Conservation (phyloP, 2,888 invertebrate species). For the Tholera decimalis region DNA sequence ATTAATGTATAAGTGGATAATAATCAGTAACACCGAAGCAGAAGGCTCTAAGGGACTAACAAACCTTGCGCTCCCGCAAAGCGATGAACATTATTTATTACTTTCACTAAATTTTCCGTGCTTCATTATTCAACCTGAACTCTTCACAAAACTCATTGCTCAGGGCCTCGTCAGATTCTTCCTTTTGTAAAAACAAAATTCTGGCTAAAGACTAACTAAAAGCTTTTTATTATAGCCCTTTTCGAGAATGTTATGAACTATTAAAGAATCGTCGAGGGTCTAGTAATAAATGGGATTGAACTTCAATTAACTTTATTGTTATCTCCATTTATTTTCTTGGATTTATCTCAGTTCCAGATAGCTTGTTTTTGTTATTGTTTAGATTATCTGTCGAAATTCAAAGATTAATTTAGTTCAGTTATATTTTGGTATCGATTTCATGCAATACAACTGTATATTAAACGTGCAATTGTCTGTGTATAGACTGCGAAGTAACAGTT, state of each 20-base stretch:
- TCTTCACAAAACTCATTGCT: slow-evolving; percentile 60
- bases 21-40: slow-evolving; percentile 35
- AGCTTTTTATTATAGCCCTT: slow-evolving; percentile 41
- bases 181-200: slow-evolving; percentile 51
- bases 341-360: slow-evolving; percentile 2
- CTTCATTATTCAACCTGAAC: slow-evolving; percentile 63
- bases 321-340: slow-evolving; percentile 6
- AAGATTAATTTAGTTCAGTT: slow-evolving; percentile 3
- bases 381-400: slow-evolving; percentile 13
- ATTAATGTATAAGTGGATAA: slow-evolving; percentile 39
- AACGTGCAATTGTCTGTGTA: too few species aligned
- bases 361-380: slow-evolving; percentile 18
- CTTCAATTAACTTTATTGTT: slow-evolving; percentile 33
- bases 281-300: slow-evolving; percentile 41
- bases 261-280: slow-evolving; percentile 36
- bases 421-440: neutral
- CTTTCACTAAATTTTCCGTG: slow-evolving; percentile 60
- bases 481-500: neutral
- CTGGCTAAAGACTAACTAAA: slow-evolving; percentile 39
- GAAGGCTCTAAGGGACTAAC: slow-evolving; percentile 50
- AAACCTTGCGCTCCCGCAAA: slow-evolving; percentile 54
- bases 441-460: neutral
- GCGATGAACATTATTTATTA: slow-evolving; percentile 62
- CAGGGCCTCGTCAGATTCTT: slow-evolving; percentile 24
- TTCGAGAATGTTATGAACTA: slow-evolving; percentile 42